phyloP scores from a whole-genome alignment of 2,797 vertebrate species.

The Typhlichthys eigenmanni region DNA sequence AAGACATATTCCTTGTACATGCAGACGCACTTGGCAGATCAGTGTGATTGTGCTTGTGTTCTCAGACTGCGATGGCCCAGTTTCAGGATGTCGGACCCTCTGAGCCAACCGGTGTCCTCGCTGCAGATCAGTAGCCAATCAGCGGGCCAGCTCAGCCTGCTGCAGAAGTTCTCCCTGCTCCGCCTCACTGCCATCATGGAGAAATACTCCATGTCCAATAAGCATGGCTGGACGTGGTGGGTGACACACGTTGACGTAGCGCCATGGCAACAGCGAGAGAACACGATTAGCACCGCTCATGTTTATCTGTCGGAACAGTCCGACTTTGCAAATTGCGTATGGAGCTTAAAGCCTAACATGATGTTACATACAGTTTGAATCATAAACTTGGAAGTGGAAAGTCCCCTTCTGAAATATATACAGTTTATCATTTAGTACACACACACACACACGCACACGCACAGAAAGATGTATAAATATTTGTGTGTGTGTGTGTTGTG shows the following conservation, averaged over 20 bases:
- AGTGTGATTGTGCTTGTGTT: neutral
- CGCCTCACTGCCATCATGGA: slow-evolving; percentile 98
- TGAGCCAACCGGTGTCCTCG: slow-evolving; percentile 80
- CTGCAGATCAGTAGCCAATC: slow-evolving; percentile 92
- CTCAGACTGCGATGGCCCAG: slow-evolving; percentile 90
- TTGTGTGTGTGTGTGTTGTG: neutral
- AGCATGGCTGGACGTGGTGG: slow-evolving; percentile 97
- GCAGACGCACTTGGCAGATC: no score
- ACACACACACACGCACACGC: neutral
- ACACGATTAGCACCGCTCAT: neutral
- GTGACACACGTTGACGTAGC: slow-evolving; percentile 40
- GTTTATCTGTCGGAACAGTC: no score
- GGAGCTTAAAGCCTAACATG: no score
- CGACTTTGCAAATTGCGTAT: no score
- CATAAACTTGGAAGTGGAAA: slow-evolving; percentile 1
- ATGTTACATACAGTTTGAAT: no score
- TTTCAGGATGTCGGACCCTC: slow-evolving; percentile 88
- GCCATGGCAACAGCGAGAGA: neutral
- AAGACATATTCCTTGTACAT: no score
- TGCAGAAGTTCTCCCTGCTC: slow-evolving; percentile 95
- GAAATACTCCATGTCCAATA: slow-evolving; percentile 95
- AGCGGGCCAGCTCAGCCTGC: slow-evolving; percentile 90
- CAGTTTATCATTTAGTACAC: no score
- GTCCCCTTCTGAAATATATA: slow-evolving; percentile 6
- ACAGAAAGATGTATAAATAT: neutral